A percentile compares a stretch with the other conserved stretches of the same genome.
phyloP scores from a whole-genome alignment of 2,797 vertebrate genomes.

The Geotria australis region DNA sequence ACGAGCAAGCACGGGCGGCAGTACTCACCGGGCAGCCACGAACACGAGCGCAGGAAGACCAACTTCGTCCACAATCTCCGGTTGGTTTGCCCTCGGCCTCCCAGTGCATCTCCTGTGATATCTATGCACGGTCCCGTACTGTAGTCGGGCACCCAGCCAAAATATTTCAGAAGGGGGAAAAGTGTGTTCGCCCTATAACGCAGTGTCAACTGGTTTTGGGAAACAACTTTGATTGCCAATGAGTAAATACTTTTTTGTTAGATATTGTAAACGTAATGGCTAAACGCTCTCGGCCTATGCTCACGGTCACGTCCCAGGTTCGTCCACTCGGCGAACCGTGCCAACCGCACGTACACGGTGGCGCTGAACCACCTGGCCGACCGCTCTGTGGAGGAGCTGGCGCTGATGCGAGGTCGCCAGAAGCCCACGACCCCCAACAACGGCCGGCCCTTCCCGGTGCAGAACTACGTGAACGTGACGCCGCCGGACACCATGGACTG shows the following conservation, averaged over 20 bases:
- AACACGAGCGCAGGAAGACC: conserved; percentile 26
- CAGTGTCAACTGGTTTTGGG: too few species aligned
- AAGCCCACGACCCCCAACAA: conserved; percentile 9
- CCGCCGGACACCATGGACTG: conserved; percentile 24
- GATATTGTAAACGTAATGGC: too few species aligned
- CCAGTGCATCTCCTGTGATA: too few species aligned
- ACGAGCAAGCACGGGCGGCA: conserved; percentile 13
- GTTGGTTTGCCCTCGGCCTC: conserved; percentile 5
- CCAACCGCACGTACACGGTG: conserved; percentile 17
- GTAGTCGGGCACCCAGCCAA: too few species aligned
- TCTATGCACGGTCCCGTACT: too few species aligned
- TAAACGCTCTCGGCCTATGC: too few species aligned
- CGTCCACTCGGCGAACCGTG: conserved; percentile 30
- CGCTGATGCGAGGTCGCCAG: conserved; percentile 15
- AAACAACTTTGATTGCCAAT: too few species aligned
- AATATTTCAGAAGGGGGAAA: too few species aligned
- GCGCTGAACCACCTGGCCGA: conserved; percentile 28
- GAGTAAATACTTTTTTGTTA: too few species aligned
- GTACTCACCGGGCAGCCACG: conserved; percentile 8
- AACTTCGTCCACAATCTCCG: conserved; percentile 31
- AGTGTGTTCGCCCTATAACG: too few species aligned
- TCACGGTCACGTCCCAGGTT: conserved; percentile 9
- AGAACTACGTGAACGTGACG: conserved; percentile 7
- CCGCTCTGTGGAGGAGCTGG: conserved; percentile 16
- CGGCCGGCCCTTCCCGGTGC: conserved; percentile 15